phyloP scores from a whole-genome alignment of 2,888 invertebrate species.

The Microdon myrmicae region DNA sequence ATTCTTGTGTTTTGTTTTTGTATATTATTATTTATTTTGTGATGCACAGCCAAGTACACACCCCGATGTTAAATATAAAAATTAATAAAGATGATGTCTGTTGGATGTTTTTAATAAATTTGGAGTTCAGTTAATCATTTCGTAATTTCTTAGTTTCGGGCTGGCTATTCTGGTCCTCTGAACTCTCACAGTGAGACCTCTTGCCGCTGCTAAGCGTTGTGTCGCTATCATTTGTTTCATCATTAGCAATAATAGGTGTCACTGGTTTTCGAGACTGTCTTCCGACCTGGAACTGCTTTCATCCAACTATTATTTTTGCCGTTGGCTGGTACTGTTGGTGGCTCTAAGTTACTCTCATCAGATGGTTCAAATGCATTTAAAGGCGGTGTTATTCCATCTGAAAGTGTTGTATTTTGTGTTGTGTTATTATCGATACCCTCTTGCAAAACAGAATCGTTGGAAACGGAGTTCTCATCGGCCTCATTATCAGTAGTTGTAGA shows the following conservation, averaged over 20 bases:
- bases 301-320: conserved; percentile 68
- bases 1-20: too few species aligned
- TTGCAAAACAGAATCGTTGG: conserved; percentile 65
- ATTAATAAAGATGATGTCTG: too few species aligned
- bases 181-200: conserved; percentile 56
- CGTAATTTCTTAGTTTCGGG: conserved; percentile 65
- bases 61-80: too few species aligned
- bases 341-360: conserved; percentile 84
- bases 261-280: conserved; percentile 78
- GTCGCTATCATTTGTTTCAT: conserved; percentile 58
- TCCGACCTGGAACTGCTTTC: conserved; percentile 80
- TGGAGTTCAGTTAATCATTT: conserved; percentile 60
- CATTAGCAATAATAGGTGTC: conserved; percentile 66
- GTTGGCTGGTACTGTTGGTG: conserved; percentile 65
- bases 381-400: conserved; percentile 57
- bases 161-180: conserved; percentile 58
- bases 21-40: too few species aligned
- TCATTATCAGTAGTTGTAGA: conserved; percentile 53
- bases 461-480: conserved; percentile 63
- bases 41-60: too few species aligned
- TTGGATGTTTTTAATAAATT: neutral
- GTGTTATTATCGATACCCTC: conserved; percentile 67
- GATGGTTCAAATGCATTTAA: conserved; percentile 65
- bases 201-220: conserved; percentile 56
- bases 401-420: conserved; percentile 69